phyloP scores from a whole-genome alignment of 2,888 invertebrate genomes.

The Diarsia mendica region DNA sequence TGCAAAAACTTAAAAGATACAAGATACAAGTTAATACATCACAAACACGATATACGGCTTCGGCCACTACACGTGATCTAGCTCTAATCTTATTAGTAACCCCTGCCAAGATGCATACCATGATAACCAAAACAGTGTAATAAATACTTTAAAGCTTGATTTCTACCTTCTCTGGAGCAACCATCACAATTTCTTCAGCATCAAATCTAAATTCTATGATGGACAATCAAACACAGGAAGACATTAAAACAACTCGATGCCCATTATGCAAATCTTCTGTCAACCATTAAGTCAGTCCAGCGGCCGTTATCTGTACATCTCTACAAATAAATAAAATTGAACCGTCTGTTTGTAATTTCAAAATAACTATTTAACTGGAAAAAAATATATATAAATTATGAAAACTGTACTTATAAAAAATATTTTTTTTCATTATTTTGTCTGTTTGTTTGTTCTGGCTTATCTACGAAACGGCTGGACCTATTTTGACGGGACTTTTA shows the following conservation, averaged over 20 bases:
- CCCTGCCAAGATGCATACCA: not conserved
- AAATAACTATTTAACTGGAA: too few species aligned
- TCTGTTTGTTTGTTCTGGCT: too few species aligned
- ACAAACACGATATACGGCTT: slow-evolving; percentile 22
- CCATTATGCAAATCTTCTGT: slow-evolving; percentile 59
- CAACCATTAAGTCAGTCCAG: slow-evolving; percentile 54
- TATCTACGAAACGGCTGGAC: too few species aligned
- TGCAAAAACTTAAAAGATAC: too few species aligned
- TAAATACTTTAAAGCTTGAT: not conserved
- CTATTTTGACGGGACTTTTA: too few species aligned
- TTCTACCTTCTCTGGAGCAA: slow-evolving; percentile 2
- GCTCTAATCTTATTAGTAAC: slow-evolving; percentile 24
- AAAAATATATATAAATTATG: too few species aligned
- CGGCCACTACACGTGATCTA: not conserved
- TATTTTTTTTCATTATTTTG: too few species aligned
- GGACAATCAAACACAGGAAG: slow-evolving; percentile 27
- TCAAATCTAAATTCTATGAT: slow-evolving; percentile 18
- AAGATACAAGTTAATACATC: too few species aligned
- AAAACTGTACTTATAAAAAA: too few species aligned
- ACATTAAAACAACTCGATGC: slow-evolving; percentile 49
- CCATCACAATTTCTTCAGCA: not conserved
- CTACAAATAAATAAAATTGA: not conserved
- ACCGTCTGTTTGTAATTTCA: too few species aligned
- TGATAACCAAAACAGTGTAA: slow-evolving; percentile 11
- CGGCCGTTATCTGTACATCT: slow-evolving; percentile 55